Evolutionary conservation across 1,140 invertebrate species (phyloP), one percentile per base, ranked within the genome.

Genomic region (Chlorops oryzae): DNA sequence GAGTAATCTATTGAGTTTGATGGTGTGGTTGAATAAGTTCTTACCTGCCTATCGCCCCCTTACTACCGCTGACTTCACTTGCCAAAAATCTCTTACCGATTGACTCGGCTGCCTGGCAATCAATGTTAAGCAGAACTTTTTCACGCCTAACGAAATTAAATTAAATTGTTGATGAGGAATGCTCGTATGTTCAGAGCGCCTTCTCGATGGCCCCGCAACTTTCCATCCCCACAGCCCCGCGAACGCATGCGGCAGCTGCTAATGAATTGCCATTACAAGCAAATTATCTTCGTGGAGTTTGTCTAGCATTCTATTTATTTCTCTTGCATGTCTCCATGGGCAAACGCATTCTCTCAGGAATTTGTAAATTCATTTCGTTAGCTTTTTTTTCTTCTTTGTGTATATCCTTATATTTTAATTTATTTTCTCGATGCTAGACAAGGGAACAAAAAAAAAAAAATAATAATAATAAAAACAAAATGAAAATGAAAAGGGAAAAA

Each of bases 121-220:
- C n/a, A n/a, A 49, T 40, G 40, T 41, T 49, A 49, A 49, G 47
- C 39, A 49, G 40, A 49, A 40, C 47, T 49, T 49, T 38, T 49
- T 41, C 37, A 49, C 22, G 47, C 47, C 37, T 24, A 40, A 39
- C 13, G 42, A 45, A 45, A 45, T 45, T 45, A 45, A 45, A 45
- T 45, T 45, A 34, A 45, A 45, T 28, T 45, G 27, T 12, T 25
- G 5, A 28, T 45, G 42, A 45, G 34, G 42, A 28, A 45, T 32
- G 42, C 42, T 45, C n/a, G n/a, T n/a, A n/a, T n/a, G n/a, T n/a
- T n/a, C n/a, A n/a, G n/a, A n/a, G n/a, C n/a, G n/a, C n/a, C n/a
- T n/a, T 45, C 25, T 45, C 17, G 18, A 0, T 18, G 27, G 23
- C 25, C 13, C 12, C 10, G 34, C 20, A 15, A 35, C 15, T 47